These are phyloP conservation scores for Rana temporaria DNA, from an alignment of 2,113 vertebrate genomes.

Conservation along the genomic window DNA sequence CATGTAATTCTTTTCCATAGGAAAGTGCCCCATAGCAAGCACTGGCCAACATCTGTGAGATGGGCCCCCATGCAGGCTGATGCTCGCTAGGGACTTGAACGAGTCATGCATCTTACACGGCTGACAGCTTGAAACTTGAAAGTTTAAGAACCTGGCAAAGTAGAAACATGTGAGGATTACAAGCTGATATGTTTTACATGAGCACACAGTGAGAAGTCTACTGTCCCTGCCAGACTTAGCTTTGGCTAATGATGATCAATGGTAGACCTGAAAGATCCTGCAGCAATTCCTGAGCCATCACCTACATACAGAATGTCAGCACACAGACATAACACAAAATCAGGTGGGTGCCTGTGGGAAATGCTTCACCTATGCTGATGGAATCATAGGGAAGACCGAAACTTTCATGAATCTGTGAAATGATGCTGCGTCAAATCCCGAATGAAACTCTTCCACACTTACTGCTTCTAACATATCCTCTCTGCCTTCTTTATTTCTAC, in stretches of 20 bases:
- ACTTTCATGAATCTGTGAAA: too few species aligned
- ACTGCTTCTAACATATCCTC: too few species aligned
- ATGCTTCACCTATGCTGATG: background rate
- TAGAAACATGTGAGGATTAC: conserved; percentile 13
- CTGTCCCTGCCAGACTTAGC: background rate
- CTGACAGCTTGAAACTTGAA: conserved; percentile 12
- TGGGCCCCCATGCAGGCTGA: conserved; percentile 1
- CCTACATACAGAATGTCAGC: background rate
- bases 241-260: background rate
- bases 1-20: conserved; percentile 17
- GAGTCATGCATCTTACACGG: background rate
- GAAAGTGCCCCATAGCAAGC: background rate
- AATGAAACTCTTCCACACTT: too few species aligned
- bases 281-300: background rate
- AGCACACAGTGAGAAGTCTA: background rate
- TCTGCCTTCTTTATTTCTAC: too few species aligned
- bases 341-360: background rate
- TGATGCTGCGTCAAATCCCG: too few species aligned
- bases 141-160: background rate
- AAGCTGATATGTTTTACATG: background rate
- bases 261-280: background rate
- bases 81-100: background rate
- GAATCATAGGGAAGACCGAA: background rate
- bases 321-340: background rate
- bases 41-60: background rate